phyloP scores from a whole-genome alignment of 2,797 vertebrate genomes.

The Tragelaphus eurycerus region DNA sequence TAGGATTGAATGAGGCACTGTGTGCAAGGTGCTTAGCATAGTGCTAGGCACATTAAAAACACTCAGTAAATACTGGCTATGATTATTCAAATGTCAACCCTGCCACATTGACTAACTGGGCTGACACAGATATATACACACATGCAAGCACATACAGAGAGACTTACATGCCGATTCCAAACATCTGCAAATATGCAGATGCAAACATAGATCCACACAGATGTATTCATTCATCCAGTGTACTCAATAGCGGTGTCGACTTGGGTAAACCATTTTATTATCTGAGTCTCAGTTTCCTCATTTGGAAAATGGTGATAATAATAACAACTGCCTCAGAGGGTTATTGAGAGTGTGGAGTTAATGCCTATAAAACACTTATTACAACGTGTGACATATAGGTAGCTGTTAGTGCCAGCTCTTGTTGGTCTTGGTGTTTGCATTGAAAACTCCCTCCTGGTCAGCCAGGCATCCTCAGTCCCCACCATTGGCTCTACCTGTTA shows the following conservation, averaged over 20 bases:
- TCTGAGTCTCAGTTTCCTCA: neutral
- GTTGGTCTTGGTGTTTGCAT: neutral
- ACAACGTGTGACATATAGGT: neutral
- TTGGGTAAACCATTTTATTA: neutral
- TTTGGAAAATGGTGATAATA: slow-evolving; percentile 28
- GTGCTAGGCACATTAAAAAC: neutral
- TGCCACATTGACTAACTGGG: neutral
- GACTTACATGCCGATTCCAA: neutral
- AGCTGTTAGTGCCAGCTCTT: neutral
- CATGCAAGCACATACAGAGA: neutral
- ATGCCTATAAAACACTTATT: neutral
- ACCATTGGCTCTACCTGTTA: neutral
- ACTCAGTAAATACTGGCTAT: neutral
- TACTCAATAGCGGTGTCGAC: neutral
- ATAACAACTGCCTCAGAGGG: neutral
- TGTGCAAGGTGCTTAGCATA: neutral
- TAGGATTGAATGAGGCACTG: neutral
- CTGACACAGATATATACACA: neutral
- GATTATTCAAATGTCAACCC: neutral
- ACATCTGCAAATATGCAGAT: neutral
- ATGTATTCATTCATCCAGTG: neutral
- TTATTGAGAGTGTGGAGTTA: neutral
- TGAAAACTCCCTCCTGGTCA: neutral
- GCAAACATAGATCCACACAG: neutral
- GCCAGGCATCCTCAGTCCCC: neutral